phyloP scores from a whole-genome alignment of 2,113 vertebrate species.

The Chionomys nivalis region DNA sequence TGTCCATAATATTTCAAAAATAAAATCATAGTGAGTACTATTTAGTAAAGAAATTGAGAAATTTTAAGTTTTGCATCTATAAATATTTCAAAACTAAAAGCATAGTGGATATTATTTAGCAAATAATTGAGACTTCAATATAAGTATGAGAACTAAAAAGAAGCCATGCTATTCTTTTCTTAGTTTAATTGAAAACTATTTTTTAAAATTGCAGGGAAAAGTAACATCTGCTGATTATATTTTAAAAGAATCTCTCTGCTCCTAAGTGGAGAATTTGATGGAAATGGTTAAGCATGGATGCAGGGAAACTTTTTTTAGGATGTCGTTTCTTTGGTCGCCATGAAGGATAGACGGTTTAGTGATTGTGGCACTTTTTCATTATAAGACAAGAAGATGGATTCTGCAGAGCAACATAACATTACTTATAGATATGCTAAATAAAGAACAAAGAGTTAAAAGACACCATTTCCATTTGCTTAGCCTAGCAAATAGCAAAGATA shows the following conservation, averaged over 20 bases:
- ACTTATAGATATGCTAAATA: not conserved
- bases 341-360: not conserved
- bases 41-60: not conserved
- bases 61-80: not conserved
- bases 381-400: not conserved
- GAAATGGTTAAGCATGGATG: not conserved
- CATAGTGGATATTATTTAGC: not conserved
- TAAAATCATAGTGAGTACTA: not conserved
- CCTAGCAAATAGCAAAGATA: not conserved
- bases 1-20: not conserved
- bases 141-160: not conserved
- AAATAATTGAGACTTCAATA: not conserved
- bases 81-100: not conserved
- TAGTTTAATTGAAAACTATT: not conserved
- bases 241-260: not conserved
- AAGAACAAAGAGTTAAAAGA: not conserved
- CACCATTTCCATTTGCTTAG: not conserved
- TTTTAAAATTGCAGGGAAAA: not conserved
- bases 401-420: not conserved
- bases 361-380: not conserved
- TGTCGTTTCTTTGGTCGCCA: not conserved
- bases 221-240: not conserved
- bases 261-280: not conserved
- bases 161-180: not conserved
- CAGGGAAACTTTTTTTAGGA: not conserved